A percentile compares a stretch with the other conserved stretches of the same genome.
Evolutionary conservation across 2,888 invertebrate genomes (phyloP).

Genomic region (Strigamia maritima): DNA sequence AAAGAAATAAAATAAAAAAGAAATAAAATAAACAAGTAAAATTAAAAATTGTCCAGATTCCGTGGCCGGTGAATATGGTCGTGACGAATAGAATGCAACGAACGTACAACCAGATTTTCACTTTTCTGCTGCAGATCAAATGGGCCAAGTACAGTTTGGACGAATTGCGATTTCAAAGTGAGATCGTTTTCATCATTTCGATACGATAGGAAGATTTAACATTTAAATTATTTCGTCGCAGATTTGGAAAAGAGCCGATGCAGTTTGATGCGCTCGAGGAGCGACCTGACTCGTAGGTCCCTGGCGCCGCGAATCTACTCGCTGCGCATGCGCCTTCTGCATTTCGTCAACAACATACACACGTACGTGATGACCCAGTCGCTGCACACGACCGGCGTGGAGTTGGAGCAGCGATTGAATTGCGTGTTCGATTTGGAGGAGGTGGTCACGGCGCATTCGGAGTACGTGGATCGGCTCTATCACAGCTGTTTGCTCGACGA

Average conservation of each 20-base stretch:
- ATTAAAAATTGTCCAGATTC: slow-evolving; percentile 47
- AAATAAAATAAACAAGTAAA: neutral
- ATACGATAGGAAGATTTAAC: neutral
- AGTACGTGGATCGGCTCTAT: slow-evolving; percentile 48
- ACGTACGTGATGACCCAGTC: slow-evolving; percentile 53
- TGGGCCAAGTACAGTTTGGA: slow-evolving; percentile 52
- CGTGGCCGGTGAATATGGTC: slow-evolving; percentile 52
- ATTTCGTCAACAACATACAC: slow-evolving; percentile 53
- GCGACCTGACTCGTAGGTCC: neutral
- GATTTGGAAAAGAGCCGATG: neutral
- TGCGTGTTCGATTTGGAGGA: slow-evolving; percentile 39
- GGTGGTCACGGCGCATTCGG: slow-evolving; percentile 7
- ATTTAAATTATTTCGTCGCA: neutral
- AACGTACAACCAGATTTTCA: slow-evolving; percentile 51
- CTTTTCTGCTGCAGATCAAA: slow-evolving; percentile 52
- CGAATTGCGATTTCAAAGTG: slow-evolving; percentile 50
- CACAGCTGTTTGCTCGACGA: slow-evolving; percentile 50
- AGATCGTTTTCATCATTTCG: no score
- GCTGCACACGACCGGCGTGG: slow-evolving; percentile 50
- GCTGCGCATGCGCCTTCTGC: slow-evolving; percentile 51
- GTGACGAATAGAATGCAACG: slow-evolving; percentile 48
- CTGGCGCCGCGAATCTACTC: slow-evolving; percentile 47
- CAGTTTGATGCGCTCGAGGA: neutral
- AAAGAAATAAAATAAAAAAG: neutral
- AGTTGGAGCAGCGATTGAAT: slow-evolving; percentile 46